Base-by-base conservation (phyloP, 2,888 invertebrate genomes). In the Pyrocoelia pectoralis region DNA sequence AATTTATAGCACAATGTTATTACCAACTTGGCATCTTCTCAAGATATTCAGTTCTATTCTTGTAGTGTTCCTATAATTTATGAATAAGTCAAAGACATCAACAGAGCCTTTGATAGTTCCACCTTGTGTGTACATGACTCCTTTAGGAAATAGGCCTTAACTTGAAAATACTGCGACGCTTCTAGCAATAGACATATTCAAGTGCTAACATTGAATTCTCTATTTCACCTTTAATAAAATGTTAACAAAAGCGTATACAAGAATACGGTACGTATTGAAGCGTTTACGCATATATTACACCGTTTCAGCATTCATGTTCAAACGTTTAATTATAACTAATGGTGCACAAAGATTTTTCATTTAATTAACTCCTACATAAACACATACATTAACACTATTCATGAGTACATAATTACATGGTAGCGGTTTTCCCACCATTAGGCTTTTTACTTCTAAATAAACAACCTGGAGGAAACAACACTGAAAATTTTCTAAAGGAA, bases 21-120 rank as follows among this genome's bases (percentile, higher is more conserved):
- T 33, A 33, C 33, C n/a, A 33, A 33, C 33, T 33, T 33, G 33
- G 33, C 33, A 33, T 33, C 33, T 33, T 33, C 33, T 33, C 33
- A 33, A 33, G 33, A 33, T n/a, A 33, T 33, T 33, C 33, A 33
- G 33, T 10, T 8, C n/a, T 33, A 33, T 33, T 33, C 33, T 33
- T 10, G 33, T 33, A 33, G 33, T 33, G 33, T 33, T 33, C 33
- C 33, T 33, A 33, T 33, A 33, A 33, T 33, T 33, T 33, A 33
- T 33, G 33, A 33, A 33, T 33, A 33, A 33, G 33, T 33, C 33
- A 33, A 33, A 33, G 33, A n/a, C n/a, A 33, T 33, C 33, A 33
- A 33, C 33, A 33, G 33, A 33, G 8, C 10, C 33, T 33, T 33
- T 33, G 33, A 33, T 33, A 33, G 33, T 33, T 33, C 8, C 33